These are phyloP conservation scores for Apis cerana DNA, from an alignment of 1,140 invertebrate species.

Conservation along the genomic window DNA sequence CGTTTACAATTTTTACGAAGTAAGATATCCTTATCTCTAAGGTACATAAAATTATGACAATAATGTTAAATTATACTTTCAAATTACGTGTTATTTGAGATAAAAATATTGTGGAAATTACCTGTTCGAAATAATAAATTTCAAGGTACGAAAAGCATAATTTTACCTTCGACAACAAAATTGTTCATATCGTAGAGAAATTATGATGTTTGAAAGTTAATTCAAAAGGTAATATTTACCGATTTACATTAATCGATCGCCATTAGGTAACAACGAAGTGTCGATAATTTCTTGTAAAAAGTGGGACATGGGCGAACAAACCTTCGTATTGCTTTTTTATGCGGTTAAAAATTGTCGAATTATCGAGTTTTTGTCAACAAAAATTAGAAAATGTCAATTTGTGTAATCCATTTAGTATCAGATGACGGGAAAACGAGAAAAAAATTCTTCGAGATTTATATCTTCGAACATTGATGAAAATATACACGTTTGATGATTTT, in stretches of 20 bases:
- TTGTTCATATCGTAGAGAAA: neutral
- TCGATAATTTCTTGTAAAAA: conserved; percentile 61
- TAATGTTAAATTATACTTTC: too few species aligned
- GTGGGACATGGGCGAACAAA: conserved; percentile 30
- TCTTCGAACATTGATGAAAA: too few species aligned
- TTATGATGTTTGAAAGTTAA: neutral
- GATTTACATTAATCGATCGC: conserved; percentile 49
- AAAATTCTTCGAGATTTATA: neutral
- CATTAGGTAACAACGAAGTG: conserved; percentile 46
- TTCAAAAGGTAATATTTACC: conserved; percentile 15
- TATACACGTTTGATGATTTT: neutral
- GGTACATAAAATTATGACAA: too few species aligned
- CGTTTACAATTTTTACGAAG: too few species aligned
- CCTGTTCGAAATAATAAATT: too few species aligned
- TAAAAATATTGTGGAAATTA: too few species aligned
- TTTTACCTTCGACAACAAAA: neutral
- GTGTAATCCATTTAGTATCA: conserved; percentile 43
- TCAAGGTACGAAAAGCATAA: too few species aligned
- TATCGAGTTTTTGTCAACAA: conserved; percentile 44
- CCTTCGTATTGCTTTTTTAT: conserved; percentile 41
- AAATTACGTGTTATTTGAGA: too few species aligned
- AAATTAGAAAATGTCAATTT: conserved; percentile 32
- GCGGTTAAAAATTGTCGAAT: conserved; percentile 37
- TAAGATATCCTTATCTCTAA: too few species aligned
- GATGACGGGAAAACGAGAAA: neutral